A percentile compares a stretch with the other conserved stretches of the same genome.
These are phyloP conservation scores for Eidolon dupreanum DNA, from an alignment of 2,797 vertebrate species.

Conservation along the genomic window DNA sequence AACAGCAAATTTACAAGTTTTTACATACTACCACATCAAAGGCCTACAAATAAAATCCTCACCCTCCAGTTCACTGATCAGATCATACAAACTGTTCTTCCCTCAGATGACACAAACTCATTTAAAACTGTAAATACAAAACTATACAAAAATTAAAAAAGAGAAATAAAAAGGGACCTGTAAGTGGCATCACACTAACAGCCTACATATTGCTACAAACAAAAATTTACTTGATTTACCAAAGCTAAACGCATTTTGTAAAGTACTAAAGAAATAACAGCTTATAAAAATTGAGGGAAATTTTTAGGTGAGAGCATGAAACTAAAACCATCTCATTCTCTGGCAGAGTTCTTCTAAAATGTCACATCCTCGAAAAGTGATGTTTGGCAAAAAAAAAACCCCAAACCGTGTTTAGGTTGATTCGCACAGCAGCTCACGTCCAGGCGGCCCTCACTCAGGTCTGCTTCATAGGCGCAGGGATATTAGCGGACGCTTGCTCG, in stretches of 20 bases:
- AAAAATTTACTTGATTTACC: neutral
- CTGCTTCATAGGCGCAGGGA: constrained; percentile 96
- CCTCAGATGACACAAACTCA: neutral
- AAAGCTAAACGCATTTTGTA: neutral
- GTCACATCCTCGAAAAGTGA: no score
- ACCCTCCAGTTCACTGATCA: neutral
- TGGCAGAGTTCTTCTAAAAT: neutral
- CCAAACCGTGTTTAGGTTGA: no score
- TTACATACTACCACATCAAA: neutral
- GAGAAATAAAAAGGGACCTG: neutral
- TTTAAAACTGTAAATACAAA: neutral
- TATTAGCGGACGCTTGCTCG: constrained; percentile 96
- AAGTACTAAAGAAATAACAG: neutral
- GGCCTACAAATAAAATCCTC: neutral
- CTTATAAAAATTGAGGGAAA: neutral
- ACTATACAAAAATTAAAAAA: neutral
- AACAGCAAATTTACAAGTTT: neutral
- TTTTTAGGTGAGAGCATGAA: neutral
- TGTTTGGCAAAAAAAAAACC: no score
- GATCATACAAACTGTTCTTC: neutral
- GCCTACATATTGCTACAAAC: neutral
- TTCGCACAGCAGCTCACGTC: fast-evolving
- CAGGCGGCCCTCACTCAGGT: constrained; percentile 74
- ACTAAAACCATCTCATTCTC: neutral
- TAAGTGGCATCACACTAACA: neutral